Evolutionary conservation across 1,140 invertebrate genomes (phyloP), one percentile per base, ranked within the genome.

Genomic region (Calliphora vicina): DNA sequence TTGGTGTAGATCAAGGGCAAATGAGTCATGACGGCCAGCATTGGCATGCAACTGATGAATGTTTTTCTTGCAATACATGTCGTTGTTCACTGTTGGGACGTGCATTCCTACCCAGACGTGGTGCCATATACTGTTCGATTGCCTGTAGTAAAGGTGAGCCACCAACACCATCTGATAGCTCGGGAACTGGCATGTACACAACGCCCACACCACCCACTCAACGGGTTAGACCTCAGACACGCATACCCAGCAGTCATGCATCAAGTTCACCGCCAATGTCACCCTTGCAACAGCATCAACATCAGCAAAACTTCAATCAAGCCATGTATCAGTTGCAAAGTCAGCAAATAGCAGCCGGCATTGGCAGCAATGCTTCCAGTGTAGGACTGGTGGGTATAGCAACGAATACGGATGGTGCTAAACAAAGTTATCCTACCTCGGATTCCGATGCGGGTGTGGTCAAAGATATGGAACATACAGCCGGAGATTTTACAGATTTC

Each of bases 1-100:
- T 99, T 84, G 96, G 97, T 25, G 97, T 99, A 26, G 98, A 99
- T 92, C 97, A 99, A 91, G 96, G 97, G 81, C 97, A 99, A 92
- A 99, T 99, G 97, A 97, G 96, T 25, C 97, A 99, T 91, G 97
- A 99, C 87, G 97, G 97, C 50, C 97, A 98, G 89, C 97, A 99
- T 91, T 99, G 98, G 98, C 99, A 99, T 91, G 98, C 98, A 13
- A 97, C 96, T 4, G 97, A 98, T 84, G 92, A 94, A 45, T 99
- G 99, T 92, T 99, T 99, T 91, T 96, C 96, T 86, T 99, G 99
- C 92, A 95, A 96, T 87, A 96, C 96, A 3, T 99, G 99, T 91
- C 93, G 94, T 81, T 94, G 95, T 6, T 97, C 97, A 27, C 92
- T 99, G 17, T 92, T 99, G n/a, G 98, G 98, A 0, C 93, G 97